phyloP scores from a whole-genome alignment of 2,797 vertebrate genomes.

The Esox lucius region DNA sequence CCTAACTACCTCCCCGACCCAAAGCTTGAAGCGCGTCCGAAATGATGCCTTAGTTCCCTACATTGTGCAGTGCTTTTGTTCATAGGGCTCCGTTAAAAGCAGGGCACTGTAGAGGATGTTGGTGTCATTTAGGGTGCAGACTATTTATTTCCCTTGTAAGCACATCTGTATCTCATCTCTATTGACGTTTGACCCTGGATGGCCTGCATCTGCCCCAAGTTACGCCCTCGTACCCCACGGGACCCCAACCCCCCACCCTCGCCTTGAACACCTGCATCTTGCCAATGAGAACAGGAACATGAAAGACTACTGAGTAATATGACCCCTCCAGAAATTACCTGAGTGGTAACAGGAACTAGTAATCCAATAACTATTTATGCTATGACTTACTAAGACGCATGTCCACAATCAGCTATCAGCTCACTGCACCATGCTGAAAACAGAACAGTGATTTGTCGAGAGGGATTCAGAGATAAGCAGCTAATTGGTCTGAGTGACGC shows the following conservation, averaged over 20 bases:
- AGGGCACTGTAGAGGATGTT: not conserved
- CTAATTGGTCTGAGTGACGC: slow-evolving; percentile 22
- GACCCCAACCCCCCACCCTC: slow-evolving; percentile 7
- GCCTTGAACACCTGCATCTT: slow-evolving; percentile 33
- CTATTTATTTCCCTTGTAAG: slow-evolving; percentile 47
- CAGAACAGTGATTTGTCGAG: slow-evolving; percentile 19
- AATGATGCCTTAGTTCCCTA: not conserved
- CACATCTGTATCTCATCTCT: slow-evolving; percentile 60
- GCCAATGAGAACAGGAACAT: slow-evolving; percentile 30
- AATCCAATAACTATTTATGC: slow-evolving; percentile 9
- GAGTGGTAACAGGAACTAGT: slow-evolving; percentile 14
- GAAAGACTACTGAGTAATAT: slow-evolving; percentile 30
- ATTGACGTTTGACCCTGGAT: slow-evolving; percentile 61
- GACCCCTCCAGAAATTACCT: slow-evolving; percentile 25
- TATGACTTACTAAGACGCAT: slow-evolving; percentile 6
- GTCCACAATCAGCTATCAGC: slow-evolving; percentile 37
- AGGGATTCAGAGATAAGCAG: slow-evolving; percentile 9
- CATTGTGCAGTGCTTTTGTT: not conserved
- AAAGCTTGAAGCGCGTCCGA: slow-evolving; percentile 38
- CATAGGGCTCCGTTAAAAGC: not conserved
- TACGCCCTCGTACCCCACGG: slow-evolving; percentile 36
- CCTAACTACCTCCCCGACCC: slow-evolving; percentile 69
- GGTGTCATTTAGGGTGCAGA: not conserved
- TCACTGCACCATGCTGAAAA: slow-evolving; percentile 29
- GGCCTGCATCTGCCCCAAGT: slow-evolving; percentile 58